Conservation (phyloP, 1,140 invertebrate species). For the Tribolium madens region DNA sequence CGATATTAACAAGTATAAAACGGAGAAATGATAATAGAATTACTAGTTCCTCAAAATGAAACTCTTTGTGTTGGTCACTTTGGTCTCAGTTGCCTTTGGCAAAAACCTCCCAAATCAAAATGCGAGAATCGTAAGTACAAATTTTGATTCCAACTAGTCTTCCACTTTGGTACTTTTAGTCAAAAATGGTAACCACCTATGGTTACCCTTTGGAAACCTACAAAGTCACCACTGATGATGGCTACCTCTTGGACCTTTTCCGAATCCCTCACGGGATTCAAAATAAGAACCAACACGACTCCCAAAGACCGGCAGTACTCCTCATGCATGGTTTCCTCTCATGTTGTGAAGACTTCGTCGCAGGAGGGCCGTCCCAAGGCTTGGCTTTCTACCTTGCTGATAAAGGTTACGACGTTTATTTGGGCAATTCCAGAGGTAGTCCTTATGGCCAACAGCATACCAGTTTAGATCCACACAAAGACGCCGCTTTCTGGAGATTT, state of each 20-base stretch:
- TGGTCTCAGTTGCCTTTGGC: constrained; percentile 74
- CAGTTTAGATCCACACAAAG: constrained; percentile 65
- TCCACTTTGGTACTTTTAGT: constrained; percentile 44
- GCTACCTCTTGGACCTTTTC: constrained; percentile 68
- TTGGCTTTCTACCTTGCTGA: constrained; percentile 59
- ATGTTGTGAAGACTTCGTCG: constrained; percentile 75
- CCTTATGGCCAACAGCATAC: constrained; percentile 73
- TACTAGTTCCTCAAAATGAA: constrained; percentile 73
- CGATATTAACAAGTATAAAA: not conserved
- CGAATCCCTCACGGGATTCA: constrained; percentile 64
- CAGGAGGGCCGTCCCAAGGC: constrained; percentile 72
- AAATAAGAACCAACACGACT: not conserved
- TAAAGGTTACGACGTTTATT: constrained; percentile 67
- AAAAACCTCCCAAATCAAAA: constrained; percentile 69
- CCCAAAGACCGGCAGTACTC: constrained; percentile 64
- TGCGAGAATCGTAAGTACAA: constrained; percentile 74
- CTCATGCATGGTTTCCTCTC: constrained; percentile 78
- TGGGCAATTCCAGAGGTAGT: constrained; percentile 78
- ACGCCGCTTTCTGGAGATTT: constrained; percentile 72
- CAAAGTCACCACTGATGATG: constrained; percentile 69
- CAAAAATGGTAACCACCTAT: constrained; percentile 49
- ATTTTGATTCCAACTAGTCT: constrained; percentile 73
- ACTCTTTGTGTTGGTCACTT: constrained; percentile 75
- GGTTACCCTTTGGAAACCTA: constrained; percentile 63
- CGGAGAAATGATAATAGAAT: not conserved